A percentile compares a stretch with the other conserved stretches of the same genome.
These are phyloP conservation scores for Puma concolor DNA, from an alignment of 2,113 vertebrate species.

Conservation along the genomic window DNA sequence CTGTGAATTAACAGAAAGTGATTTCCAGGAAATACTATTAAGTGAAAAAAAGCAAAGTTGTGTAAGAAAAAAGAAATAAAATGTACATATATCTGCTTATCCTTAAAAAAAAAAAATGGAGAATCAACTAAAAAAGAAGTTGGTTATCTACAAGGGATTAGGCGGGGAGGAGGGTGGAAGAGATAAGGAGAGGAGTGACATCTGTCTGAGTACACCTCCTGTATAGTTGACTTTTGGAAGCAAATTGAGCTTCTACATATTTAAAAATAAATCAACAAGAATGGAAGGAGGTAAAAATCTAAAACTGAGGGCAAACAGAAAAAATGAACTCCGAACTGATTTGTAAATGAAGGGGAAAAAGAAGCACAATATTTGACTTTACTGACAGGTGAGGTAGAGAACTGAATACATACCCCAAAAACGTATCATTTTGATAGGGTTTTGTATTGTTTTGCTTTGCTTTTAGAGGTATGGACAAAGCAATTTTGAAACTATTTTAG, in stretches of 20 bases:
- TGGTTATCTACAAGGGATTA: not conserved
- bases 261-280: not conserved
- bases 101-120: not conserved
- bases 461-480: not conserved
- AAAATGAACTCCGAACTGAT: not conserved
- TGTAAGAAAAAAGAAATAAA: not conserved
- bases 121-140: constrained; percentile 2
- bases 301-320: not conserved
- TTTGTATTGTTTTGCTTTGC: not conserved
- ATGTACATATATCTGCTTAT: not conserved
- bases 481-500: constrained; percentile 19
- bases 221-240: not conserved
- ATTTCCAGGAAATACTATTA: not conserved
- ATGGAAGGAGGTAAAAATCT: not conserved
- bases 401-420: not conserved
- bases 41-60: not conserved
- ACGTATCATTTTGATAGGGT: not conserved
- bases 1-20: not conserved
- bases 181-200: not conserved
- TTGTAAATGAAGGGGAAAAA: not conserved
- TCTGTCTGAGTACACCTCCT: not conserved
- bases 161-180: not conserved
- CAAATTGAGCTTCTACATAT: not conserved
- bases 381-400: not conserved
- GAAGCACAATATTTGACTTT: not conserved